phyloP scores from a whole-genome alignment of 2,888 invertebrate species.

The Cyclophora albipunctata region DNA sequence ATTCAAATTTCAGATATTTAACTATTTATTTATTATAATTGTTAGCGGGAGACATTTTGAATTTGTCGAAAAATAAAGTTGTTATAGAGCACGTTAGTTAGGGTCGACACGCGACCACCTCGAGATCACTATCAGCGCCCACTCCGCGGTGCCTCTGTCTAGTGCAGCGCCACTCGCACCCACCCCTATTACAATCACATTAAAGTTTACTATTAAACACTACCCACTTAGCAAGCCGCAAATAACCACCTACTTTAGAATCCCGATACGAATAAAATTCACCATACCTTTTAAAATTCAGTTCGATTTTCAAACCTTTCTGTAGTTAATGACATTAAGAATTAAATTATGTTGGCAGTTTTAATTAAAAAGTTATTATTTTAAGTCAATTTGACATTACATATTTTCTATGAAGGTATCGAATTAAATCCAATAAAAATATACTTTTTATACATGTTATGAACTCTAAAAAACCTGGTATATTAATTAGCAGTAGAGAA shows the following conservation, averaged over 20 bases:
- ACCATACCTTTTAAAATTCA: constrained; percentile 19
- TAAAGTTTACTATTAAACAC: constrained; percentile 8
- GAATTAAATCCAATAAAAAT: no score
- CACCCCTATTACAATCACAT: constrained; percentile 25
- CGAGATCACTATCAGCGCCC: constrained; percentile 59
- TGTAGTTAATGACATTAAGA: constrained; percentile 5
- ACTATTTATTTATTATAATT: constrained; percentile 43
- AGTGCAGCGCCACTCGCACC: constrained; percentile 24
- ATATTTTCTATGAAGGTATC: no score
- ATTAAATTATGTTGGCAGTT: constrained; percentile 16
- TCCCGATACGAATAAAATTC: constrained; percentile 6
- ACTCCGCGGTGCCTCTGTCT: constrained; percentile 37
- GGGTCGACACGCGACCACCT: constrained; percentile 43
- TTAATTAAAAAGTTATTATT: constrained; percentile 2
- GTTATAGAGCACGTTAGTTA: constrained; percentile 46
- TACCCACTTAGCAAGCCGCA: background rate
- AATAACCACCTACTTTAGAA: no score
- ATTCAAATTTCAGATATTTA: constrained; percentile 16
- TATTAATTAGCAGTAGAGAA: no score
- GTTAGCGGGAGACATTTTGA: constrained; percentile 39
- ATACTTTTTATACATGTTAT: no score
- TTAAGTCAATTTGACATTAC: no score
- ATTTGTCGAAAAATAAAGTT: constrained; percentile 63
- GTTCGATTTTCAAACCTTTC: constrained; percentile 44
- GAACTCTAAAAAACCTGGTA: no score